Base-by-base conservation (phyloP, 2,797 vertebrate genomes). In the Neomorphus geoffroyi region DNA sequence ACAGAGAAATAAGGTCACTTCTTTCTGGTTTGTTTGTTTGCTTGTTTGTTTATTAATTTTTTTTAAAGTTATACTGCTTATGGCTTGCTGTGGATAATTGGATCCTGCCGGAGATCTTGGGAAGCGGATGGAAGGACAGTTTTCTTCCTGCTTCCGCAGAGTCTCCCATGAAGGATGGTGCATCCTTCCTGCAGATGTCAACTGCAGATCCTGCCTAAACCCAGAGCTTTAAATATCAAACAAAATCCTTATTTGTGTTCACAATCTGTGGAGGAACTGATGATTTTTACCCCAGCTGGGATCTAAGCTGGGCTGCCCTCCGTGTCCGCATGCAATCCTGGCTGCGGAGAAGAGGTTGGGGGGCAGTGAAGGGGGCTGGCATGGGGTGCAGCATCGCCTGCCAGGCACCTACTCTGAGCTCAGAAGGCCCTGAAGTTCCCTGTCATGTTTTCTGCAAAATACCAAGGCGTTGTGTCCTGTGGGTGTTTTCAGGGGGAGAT, bases 231-330 rank as follows among this genome's bases (percentile, higher is more conserved):
- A 18, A 22, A 48, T 51, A 9, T 4, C 73, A 7, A 9, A 18
- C 32, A 3, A 18, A 3, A 4, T 13, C 81, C 39, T 18, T 0
- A 1, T 13, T 23, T 3, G 19, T 37, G 54, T 21, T 41, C 2
- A 0, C 22, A 1, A 7, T 1, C 61, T 9, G 23, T 0, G 4
- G 2, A 28, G 37, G 37, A 39, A 3, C 26, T 2, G 37, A 10
- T 45, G 4, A 3, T 1, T 26, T 30, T 32, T 18, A 19, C 11
- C 65, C 28, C 54, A 18, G 17, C n/a, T 21, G 9, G n/a, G 53
- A 24, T 60, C 45, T 12, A 12, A 51, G 58, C 90, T 3, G 33
- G 41, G 41, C 60, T 73, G 62, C 75, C 37, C 54, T 30, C 28
- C 12, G 3, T 66, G 79, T 28, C 26, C 30, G 32, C 28, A 3